Conservation (phyloP, 2,888 invertebrate species). For the Dynastes maya region DNA sequence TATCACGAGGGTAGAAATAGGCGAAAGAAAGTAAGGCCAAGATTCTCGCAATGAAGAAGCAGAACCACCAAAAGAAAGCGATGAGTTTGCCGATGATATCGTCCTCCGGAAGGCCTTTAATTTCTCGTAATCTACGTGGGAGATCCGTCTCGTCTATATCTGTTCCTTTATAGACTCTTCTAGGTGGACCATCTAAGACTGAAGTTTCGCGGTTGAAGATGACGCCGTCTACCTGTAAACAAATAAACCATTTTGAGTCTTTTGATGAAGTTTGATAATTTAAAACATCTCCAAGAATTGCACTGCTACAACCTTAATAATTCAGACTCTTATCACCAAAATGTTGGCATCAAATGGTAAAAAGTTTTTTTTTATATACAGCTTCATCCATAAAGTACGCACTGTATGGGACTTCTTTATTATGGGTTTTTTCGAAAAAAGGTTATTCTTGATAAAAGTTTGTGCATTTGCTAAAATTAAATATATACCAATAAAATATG, state of each 20-base stretch:
- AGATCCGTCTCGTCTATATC: conserved; percentile 60
- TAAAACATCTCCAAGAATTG: too few relatives aligned
- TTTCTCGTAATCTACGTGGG: conserved; percentile 68
- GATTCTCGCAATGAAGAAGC: conserved; percentile 82
- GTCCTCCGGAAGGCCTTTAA: conserved; percentile 82
- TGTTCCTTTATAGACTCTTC: conserved; percentile 53
- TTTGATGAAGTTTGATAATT: too few relatives aligned
- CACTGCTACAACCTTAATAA: too few relatives aligned
- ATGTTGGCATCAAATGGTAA: too few relatives aligned
- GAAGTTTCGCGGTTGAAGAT: conserved; percentile 57
- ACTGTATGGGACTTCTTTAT: too few relatives aligned
- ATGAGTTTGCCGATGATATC: conserved; percentile 80
- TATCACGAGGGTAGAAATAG: conserved; percentile 77
- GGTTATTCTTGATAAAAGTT: too few relatives aligned
- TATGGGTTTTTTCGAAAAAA: too few relatives aligned
- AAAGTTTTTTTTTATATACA: too few relatives aligned
- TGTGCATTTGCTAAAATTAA: too few relatives aligned
- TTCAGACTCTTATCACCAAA: too few relatives aligned
- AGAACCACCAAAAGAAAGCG: conserved; percentile 84
- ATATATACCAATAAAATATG: too few relatives aligned
- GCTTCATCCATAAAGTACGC: too few relatives aligned
- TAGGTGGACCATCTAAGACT: conserved; percentile 58
- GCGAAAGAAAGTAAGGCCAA: conserved; percentile 81
- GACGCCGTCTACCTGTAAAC: conserved; percentile 15
- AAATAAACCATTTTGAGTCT: conserved; percentile 41